Evolutionary conservation across 2,888 invertebrate genomes (phyloP).

Genomic region (Brachylomia viminalis): DNA sequence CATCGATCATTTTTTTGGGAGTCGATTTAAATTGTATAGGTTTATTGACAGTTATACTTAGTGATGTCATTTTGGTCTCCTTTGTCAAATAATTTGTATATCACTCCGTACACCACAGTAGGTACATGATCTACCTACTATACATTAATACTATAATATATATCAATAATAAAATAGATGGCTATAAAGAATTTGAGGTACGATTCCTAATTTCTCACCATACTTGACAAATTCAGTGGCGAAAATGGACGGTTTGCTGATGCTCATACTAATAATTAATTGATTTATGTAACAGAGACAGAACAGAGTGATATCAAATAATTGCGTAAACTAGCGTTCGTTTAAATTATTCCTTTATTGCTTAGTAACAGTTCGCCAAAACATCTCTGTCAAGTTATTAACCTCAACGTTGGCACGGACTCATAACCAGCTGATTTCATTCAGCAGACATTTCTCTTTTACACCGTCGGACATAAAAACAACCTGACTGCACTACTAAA

Average conservation of each 20-base stretch:
- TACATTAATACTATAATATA: too few species aligned
- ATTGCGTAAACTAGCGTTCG: not conserved
- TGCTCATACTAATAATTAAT: not conserved
- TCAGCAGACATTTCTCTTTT: slow-evolving; percentile 44
- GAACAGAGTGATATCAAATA: not conserved
- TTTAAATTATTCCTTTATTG: not conserved
- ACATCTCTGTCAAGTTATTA: slow-evolving; percentile 36
- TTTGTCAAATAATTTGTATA: slow-evolving; percentile 11
- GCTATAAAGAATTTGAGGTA: not conserved
- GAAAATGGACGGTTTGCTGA: not conserved
- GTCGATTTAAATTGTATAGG: slow-evolving; percentile 34
- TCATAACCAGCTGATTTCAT: slow-evolving; percentile 51
- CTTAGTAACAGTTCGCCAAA: slow-evolving; percentile 31
- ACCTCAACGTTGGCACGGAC: slow-evolving; percentile 47
- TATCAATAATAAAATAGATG: not conserved
- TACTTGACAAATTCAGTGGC: not conserved
- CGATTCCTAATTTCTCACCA: not conserved
- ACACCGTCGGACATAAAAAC: slow-evolving; percentile 42
- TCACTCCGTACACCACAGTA: not conserved
- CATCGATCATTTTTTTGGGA: slow-evolving; percentile 26
- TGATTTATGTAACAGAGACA: not conserved
- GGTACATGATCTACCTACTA: not conserved
- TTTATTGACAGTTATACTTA: slow-evolving; percentile 27
- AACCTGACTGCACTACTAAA: slow-evolving; percentile 41
- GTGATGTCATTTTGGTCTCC: slow-evolving; percentile 22